Evolutionary conservation across 2,797 vertebrate genomes (phyloP).

Genomic region (Nannoperca obscura): DNA sequence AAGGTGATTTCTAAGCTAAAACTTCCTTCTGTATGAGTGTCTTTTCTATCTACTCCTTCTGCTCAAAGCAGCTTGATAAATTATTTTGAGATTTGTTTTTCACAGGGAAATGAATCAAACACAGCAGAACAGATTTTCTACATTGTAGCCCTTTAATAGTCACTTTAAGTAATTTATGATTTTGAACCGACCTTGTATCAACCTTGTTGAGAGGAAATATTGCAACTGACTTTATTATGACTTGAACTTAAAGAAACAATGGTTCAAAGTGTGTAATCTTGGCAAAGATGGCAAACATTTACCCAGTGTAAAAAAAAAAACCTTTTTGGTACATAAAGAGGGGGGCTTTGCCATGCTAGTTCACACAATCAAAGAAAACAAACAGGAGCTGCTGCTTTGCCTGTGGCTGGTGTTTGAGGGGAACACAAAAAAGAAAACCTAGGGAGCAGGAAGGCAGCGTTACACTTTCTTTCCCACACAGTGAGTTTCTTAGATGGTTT

Average conservation of each 20-base stretch:
- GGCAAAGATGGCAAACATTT: conserved; percentile 49
- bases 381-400: conserved; percentile 70
- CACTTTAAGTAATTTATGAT: conserved; percentile 40
- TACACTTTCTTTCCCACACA: conserved; percentile 44
- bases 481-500: conserved; percentile 43
- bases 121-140: conserved; percentile 11
- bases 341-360: conserved; percentile 51
- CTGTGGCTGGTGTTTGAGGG: conserved; percentile 70
- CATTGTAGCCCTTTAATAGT: conserved; percentile 1
- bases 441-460: conserved; percentile 46
- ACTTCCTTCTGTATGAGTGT: not conserved
- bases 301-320: conserved; percentile 40
- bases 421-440: conserved; percentile 58
- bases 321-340: conserved; percentile 38
- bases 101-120: conserved; percentile 34
- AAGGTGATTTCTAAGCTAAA: conserved; percentile 16
- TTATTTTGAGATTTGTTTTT: conserved; percentile 10
- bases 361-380: conserved; percentile 73
- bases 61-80: conserved; percentile 31
- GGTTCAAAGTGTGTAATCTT: conserved; percentile 45
- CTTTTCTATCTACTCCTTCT: conserved; percentile 18
- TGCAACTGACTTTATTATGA: conserved; percentile 5
- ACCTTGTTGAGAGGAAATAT: not conserved
- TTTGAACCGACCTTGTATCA: conserved; percentile 16
- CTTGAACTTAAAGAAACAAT: not conserved